A percentile compares a stretch with the other conserved stretches of the same genome.
Conservation (phyloP, 37 sponge, comb jelly and placozoan species). For the Theonella swinhoei region DNA sequence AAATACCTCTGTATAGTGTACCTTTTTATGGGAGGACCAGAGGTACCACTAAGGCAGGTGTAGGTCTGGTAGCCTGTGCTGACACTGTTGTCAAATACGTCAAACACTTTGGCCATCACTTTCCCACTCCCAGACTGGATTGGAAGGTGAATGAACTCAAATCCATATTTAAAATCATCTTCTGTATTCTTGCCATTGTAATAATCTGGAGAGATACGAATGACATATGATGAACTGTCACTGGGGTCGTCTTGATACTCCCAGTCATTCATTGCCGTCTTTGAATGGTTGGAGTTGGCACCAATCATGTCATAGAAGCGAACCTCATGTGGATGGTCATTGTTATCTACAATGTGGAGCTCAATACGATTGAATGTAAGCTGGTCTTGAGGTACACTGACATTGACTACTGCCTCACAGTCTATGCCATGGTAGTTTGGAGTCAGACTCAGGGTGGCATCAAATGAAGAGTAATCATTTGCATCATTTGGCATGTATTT, state of each 20-base stretch:
- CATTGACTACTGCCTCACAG: not conserved
- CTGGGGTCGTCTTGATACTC: not conserved
- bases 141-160: not conserved
- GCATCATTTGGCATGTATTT: constrained; percentile 3
- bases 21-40: no score
- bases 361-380: constrained; percentile 10
- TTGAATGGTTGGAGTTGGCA: not conserved
- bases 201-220: no score
- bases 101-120: not conserved
- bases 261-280: not conserved
- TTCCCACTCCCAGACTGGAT: not conserved
- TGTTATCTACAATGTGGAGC: not conserved
- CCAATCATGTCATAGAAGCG: constrained; percentile 1
- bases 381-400: constrained; percentile 6
- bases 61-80: no score
- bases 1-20: no score
- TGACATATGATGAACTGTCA: not conserved
- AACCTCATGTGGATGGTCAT: not conserved
- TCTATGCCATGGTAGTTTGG: not conserved
- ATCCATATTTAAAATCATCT: not conserved
- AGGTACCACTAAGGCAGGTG: no score
- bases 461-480: constrained; percentile 9
- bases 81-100: not conserved
- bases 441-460: not conserved
- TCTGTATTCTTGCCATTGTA: no score